Base-by-base conservation (phyloP, 2,888 invertebrate genomes). In the Pristionchus mayeri region DNA sequence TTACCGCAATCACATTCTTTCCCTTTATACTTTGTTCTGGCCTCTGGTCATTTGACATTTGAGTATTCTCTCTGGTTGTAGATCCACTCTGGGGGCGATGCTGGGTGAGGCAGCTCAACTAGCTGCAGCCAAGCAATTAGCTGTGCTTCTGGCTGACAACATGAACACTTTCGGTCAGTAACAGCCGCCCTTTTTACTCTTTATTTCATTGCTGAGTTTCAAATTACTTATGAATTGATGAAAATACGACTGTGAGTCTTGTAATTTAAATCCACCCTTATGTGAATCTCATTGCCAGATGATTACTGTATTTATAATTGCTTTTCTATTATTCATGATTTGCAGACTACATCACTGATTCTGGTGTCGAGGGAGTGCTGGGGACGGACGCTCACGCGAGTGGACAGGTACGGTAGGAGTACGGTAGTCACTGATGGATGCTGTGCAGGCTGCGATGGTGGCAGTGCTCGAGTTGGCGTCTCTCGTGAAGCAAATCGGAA, bases 81-180 rank as follows among this genome's bases (percentile, higher is more conserved):
- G 97, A 79, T 96, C 96, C 87, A 96, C 97, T 0, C 95, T 98
- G 54, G 98, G 98, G 0, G 96, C 96, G 93, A 96, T 98, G 95
- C 94, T 99, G 34, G 97, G 98, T 0, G 99, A 99, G 94, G 98
- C 98, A 91, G 97, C 98, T 13, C 99, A 99, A 93, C 95, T 97
- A 48, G 93, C 93, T 27, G 98, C 98, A 0, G 96, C 97, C 93
- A 97, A 97, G 93, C 97, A 98, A 94, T 95, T 99, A 84, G 96
- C 97, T 88, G 96, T 96, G 89, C 95, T 98, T 84, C 95, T 98
- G 40, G 95, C 96, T 63, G 97, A 97, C 92, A 97, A 98, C 94
- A 97, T 98, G 96, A 97, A 96, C 94, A 96, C 96, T 7, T 97
- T 97, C 88, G 95, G 95, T 87, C 44, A 11, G 86, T 80, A 52